These are phyloP conservation scores for Aeoliscus strigatus DNA, from an alignment of 2,797 vertebrate species.

Conservation along the genomic window DNA sequence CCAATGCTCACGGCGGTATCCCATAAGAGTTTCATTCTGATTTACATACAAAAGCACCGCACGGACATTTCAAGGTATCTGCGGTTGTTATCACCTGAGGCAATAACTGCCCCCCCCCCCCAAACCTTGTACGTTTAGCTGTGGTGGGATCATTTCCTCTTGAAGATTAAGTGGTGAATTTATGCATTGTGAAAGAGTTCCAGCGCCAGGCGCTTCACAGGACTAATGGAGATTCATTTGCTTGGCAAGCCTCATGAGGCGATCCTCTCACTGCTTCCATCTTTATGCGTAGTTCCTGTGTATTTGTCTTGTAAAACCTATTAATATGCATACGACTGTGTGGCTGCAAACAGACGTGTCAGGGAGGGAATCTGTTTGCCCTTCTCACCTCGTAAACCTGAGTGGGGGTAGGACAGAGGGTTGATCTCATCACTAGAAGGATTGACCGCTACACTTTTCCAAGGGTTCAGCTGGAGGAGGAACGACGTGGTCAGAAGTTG, in stretches of 20 bases:
- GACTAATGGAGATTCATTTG: slow-evolving; percentile 58
- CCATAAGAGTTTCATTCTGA: no score
- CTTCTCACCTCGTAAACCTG: slow-evolving; percentile 61
- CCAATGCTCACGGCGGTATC: no score
- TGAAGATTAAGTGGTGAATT: slow-evolving; percentile 7
- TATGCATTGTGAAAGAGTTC: slow-evolving; percentile 1
- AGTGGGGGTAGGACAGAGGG: slow-evolving; percentile 28
- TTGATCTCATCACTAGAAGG: slow-evolving; percentile 32
- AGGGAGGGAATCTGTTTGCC: slow-evolving; percentile 40
- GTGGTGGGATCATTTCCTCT: slow-evolving; percentile 1
- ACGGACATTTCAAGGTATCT: slow-evolving; percentile 13
- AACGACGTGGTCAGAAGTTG: slow-evolving; percentile 17
- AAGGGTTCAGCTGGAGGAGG: slow-evolving; percentile 19
- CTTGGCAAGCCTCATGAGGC: slow-evolving; percentile 26
- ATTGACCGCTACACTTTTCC: slow-evolving; percentile 40
- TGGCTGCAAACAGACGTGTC: slow-evolving; percentile 39
- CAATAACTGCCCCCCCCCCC: not conserved
- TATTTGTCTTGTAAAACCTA: slow-evolving; percentile 47
- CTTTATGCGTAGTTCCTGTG: slow-evolving; percentile 27
- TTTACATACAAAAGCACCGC: not conserved
- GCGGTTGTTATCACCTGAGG: slow-evolving; percentile 11
- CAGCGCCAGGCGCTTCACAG: slow-evolving; percentile 42
- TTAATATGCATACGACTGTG: slow-evolving; percentile 48
- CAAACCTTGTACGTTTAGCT: slow-evolving; percentile 2
- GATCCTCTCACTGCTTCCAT: slow-evolving; percentile 22